These are phyloP conservation scores for Trypoxylus dichotomus DNA, from an alignment of 1,140 invertebrate species.

Conservation along the genomic window DNA sequence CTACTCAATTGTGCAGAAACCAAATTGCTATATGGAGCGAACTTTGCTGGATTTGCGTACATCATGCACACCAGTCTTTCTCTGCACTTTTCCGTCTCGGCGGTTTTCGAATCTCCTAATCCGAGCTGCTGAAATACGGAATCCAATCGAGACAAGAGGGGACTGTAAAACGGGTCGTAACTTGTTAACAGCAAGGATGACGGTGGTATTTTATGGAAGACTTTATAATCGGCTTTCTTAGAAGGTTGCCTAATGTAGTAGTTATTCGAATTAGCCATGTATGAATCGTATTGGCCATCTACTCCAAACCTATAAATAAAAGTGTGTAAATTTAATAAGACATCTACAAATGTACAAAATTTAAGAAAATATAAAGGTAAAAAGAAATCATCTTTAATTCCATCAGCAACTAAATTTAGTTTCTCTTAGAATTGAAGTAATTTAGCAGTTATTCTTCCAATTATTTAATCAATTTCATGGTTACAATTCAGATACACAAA, in stretches of 20 bases:
- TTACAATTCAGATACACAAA: too few relatives aligned
- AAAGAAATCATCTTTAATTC: too few relatives aligned
- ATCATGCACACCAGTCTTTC: slow-evolving; percentile 82
- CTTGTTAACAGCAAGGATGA: slow-evolving; percentile 79
- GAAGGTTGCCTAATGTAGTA: slow-evolving; percentile 56
- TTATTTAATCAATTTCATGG: too few relatives aligned
- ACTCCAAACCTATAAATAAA: slow-evolving; percentile 57
- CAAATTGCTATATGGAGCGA: slow-evolving; percentile 83
- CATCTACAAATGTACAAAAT: too few relatives aligned
- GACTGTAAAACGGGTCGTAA: slow-evolving; percentile 86
- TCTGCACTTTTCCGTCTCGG: slow-evolving; percentile 70
- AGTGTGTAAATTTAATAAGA: background rate
- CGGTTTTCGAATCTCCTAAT: slow-evolving; percentile 52
- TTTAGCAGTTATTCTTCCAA: too few relatives aligned
- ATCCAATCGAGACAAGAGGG: slow-evolving; percentile 76
- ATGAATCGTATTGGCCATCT: slow-evolving; percentile 54
- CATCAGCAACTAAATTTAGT: too few relatives aligned
- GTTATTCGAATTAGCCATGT: slow-evolving; percentile 54
- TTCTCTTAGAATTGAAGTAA: too few relatives aligned
- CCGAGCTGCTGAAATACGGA: slow-evolving; percentile 79
- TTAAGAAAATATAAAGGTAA: too few relatives aligned
- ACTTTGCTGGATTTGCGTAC: slow-evolving; percentile 83
- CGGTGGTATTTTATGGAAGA: slow-evolving; percentile 81
- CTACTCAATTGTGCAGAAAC: slow-evolving; percentile 82
- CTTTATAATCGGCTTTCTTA: slow-evolving; percentile 57